Conservation (phyloP, 1,140 invertebrate genomes). For the Lordiphosa mommai region DNA sequence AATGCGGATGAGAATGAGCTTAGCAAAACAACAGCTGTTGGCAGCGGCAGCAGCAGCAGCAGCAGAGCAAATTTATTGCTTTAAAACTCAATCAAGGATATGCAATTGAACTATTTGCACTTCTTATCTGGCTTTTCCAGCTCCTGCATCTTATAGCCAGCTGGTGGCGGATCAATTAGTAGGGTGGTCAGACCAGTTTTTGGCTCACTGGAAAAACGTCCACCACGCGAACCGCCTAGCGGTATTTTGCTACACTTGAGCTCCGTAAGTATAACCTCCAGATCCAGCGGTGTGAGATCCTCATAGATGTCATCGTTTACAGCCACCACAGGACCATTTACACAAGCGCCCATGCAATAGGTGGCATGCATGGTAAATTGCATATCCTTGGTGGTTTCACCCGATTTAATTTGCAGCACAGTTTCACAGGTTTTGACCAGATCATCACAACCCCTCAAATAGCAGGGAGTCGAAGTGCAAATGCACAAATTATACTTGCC, state of each 20-base stretch:
- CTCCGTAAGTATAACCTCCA: slow-evolving; percentile 7
- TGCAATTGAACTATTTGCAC: slow-evolving; percentile 3
- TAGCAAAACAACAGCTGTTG: slow-evolving; percentile 62
- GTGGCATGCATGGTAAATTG: slow-evolving; percentile 25
- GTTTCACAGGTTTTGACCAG: slow-evolving; percentile 17
- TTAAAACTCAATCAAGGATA: slow-evolving; percentile 21
- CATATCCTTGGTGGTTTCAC: slow-evolving; percentile 37
- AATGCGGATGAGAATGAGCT: slow-evolving; percentile 13
- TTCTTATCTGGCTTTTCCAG: slow-evolving; percentile 6
- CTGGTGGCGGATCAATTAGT: slow-evolving; percentile 4
- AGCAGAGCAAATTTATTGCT: slow-evolving; percentile 41
- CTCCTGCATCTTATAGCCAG: slow-evolving; percentile 30
- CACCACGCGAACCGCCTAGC: slow-evolving; percentile 11
- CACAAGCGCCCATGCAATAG: slow-evolving; percentile 42
- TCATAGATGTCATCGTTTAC: slow-evolving; percentile 53
- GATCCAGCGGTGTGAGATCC: slow-evolving; percentile 20
- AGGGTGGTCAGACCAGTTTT: slow-evolving; percentile 13
- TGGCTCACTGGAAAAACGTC: slow-evolving; percentile 28
- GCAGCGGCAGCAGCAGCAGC: slow-evolving; percentile 26
- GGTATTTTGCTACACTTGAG: slow-evolving; percentile 9
- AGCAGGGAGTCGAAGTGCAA: slow-evolving; percentile 37
- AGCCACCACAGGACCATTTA: slow-evolving; percentile 33
- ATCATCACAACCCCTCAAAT: slow-evolving; percentile 25
- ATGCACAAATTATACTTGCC: slow-evolving; percentile 21
- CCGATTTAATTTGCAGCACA: slow-evolving; percentile 6